Evolutionary conservation across 1,140 invertebrate species (phyloP).

Genomic region (Drusus annulatus): DNA sequence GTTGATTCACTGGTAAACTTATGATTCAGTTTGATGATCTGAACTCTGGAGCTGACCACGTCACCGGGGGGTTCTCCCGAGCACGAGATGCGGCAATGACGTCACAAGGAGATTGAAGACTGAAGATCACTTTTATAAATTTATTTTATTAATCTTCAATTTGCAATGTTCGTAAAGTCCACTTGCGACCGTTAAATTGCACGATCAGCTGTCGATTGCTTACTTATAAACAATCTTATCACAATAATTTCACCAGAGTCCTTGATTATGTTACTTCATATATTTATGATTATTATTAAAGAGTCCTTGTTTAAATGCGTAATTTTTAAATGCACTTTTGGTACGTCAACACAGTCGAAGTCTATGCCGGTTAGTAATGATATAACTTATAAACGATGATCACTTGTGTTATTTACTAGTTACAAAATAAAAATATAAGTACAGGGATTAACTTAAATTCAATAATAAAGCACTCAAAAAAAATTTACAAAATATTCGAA

Average conservation of each 20-base stretch:
- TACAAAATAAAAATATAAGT: conserved; percentile 25
- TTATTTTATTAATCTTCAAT: neutral
- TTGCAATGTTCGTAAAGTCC: neutral
- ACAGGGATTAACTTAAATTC: conserved; percentile 10
- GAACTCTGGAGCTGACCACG: neutral
- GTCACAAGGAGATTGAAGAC: too few species aligned
- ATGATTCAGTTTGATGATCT: too few species aligned
- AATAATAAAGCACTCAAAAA: conserved; percentile 27
- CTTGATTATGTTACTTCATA: conserved; percentile 19
- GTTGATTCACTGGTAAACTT: too few species aligned
- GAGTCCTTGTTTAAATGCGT: neutral
- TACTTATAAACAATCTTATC: conserved; percentile 7
- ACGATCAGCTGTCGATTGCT: neutral
- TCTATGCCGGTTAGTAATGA: neutral
- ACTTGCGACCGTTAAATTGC: neutral
- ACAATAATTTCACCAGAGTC: conserved; percentile 22
- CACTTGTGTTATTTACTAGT: neutral
- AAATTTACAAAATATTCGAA: neutral
- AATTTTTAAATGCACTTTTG: conserved; percentile 48
- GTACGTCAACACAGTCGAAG: conserved; percentile 40
- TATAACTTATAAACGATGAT: neutral
- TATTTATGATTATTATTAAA: neutral
- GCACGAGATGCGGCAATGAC: neutral
- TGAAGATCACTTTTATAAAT: neutral
- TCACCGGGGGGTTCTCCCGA: conserved; percentile 8